Base-by-base conservation (phyloP, 2,797 vertebrate species). In the Microctenopoma stevenorrisi region DNA sequence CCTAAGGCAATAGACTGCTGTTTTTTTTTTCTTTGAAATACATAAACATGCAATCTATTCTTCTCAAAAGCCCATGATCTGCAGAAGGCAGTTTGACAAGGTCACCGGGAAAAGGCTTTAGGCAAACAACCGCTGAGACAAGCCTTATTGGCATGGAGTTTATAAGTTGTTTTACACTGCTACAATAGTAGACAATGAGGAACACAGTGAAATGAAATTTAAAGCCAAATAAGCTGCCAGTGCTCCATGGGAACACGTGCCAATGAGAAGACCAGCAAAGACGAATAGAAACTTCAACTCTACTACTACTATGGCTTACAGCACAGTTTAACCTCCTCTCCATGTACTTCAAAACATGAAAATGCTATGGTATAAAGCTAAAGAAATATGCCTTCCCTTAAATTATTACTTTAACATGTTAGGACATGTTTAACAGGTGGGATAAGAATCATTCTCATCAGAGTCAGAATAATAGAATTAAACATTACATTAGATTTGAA, bases 21-120 rank as follows among this genome's bases (percentile, higher is more conserved):
- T n/a, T 74, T 85, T 87, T 82, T 82, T 42, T 81, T 82, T 65
- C 74, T 69, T 69, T 67, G 74, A 87, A 87, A 84, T 83, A 86
- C 85, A 91, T 91, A 91, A 84, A 90, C 85, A 87, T 90, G 76
- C 84, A 89, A 93, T 92, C 88, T 87, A 85, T 91, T 89, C 76
- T 86, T 56, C 88, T 93, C 89, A 91, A 79, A 89, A 82, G 81
- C 60, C 77, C 72, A 12, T 76, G 83, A 90, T 89, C 84, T 68
- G 35, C 76, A 35, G 63, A 86, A 79, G 78, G 74, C 78, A 63
- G 70, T 85, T 82, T 88, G 87, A 89, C 84, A 91, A 74, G 86
- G 88, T 91, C 87, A 83, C 68, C 81, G 60, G 54, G 62, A 91
- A 84, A 89, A 55, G 59, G 83, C 89, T 91, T 55, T 49, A 86